Conservation (phyloP, 2,797 vertebrate species). For the Enteromius argenteus region DNA sequence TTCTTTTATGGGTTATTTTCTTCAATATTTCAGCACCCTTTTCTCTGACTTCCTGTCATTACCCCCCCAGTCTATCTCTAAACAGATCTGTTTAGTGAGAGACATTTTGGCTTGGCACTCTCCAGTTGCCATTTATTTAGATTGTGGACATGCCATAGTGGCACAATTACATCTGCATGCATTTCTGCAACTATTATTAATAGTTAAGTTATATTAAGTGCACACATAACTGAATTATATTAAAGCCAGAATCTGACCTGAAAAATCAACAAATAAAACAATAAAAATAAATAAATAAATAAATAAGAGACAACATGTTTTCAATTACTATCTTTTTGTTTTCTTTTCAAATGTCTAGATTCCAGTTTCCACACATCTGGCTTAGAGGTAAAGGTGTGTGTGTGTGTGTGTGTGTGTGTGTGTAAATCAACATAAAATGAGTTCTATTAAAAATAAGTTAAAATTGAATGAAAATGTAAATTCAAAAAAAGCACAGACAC, state of each 20-base stretch:
- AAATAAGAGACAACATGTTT: background rate
- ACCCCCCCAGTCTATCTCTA: background rate
- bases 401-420: background rate
- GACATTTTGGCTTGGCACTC: background rate
- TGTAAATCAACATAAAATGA: background rate
- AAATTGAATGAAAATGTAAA: background rate
- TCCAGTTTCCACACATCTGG: background rate
- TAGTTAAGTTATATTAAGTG: background rate
- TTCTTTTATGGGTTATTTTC: background rate
- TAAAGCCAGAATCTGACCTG: background rate
- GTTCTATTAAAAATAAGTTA: background rate
- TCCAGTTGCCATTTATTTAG: background rate
- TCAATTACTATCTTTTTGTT: background rate
- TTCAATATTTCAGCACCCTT: background rate
- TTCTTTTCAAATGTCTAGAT: background rate
- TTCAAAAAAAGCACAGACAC: too few relatives aligned
- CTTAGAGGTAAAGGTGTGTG: background rate
- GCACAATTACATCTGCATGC: background rate
- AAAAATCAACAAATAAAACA: background rate
- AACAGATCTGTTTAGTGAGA: constrained; percentile 45
- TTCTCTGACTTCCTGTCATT: constrained; percentile 14
- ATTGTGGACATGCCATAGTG: constrained; percentile 1
- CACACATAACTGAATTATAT: background rate
- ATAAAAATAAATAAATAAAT: too few relatives aligned
- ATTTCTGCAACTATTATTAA: background rate